Base-by-base conservation (phyloP, 2,797 vertebrate genomes). In the Apogon hyalosoma region DNA sequence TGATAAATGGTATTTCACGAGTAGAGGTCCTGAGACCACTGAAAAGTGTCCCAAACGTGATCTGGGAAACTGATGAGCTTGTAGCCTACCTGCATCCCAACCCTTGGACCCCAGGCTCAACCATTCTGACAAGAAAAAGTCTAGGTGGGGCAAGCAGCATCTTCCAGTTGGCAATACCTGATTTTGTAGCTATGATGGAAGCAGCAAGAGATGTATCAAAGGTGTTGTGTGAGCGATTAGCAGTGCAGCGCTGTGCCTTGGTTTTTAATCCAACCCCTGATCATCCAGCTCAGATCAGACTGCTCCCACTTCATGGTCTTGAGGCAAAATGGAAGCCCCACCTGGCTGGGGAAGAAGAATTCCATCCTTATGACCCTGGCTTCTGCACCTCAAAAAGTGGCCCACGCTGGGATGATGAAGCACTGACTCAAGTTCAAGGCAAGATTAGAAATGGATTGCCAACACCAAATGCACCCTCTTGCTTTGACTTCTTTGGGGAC, bases 351-450 rank as follows among this genome's bases (percentile, higher is more conserved):
- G 85, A 94, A 53, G 85, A 92, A 40, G 93, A 94, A 54, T 94
- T 90, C 61, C 66, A 92, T 15, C 11, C 50, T 14, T 75, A 70
- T 18, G 74, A 93, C 70, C 88, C 90, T 18, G 92, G 93, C 33
- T 94, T 92, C 82, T 94, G 93, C 80, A 92, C 83, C 69, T 94
- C 94, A 31, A 94, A 92, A 81, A 88, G 57, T 72, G 94, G 93
- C 12, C 92, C 91, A 24, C 45, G 67, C 11, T 94, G 90, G 89
- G 77, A 88, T 19, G 85, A 92, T 36, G 66, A 77, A 11, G 60
- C 81, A 24, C 80, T 95, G 42, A 49, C 84, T 33, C 33, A 84
- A 13, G 59, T 94, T 43, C 92, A 92, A 75, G 80, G 71, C 18
- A 88, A 87, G 61, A 88, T 95, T 50, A 88, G 88, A 72, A 82